Conservation (phyloP, 2,797 vertebrate species). For the Pangasius mekongensis region DNA sequence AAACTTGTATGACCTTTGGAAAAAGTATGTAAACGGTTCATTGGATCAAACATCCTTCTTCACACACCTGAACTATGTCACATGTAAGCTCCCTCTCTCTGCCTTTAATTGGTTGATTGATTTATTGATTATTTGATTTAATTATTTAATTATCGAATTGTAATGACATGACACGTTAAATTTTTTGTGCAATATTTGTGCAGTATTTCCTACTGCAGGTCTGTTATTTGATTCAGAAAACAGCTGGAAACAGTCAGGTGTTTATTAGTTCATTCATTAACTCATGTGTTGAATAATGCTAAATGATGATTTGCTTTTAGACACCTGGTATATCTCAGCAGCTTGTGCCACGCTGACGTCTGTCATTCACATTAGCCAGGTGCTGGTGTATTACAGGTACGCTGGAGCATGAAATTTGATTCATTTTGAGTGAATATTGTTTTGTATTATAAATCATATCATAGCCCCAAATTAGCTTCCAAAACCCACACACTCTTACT, state of each 20-base stretch:
- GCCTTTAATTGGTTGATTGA: background rate
- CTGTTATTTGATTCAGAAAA: background rate
- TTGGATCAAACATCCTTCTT: background rate
- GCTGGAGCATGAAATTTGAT: background rate
- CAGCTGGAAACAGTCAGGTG: background rate
- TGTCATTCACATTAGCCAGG: constrained; percentile 80
- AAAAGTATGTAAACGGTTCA: accelerated
- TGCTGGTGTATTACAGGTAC: constrained; percentile 87
- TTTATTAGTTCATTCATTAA: background rate
- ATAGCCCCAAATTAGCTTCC: background rate
- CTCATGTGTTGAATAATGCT: background rate
- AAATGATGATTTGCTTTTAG: constrained; percentile 61
- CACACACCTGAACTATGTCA: background rate
- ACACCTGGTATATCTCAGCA: constrained; percentile 80
- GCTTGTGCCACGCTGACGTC: constrained; percentile 80
- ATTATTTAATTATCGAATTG: background rate
- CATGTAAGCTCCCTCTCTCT: background rate
- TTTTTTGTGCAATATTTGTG: background rate
- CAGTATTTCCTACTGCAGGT: background rate
- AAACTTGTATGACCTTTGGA: background rate
- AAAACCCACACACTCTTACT: background rate
- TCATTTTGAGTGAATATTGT: background rate
- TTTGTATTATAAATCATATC: background rate
- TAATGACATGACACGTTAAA: background rate
- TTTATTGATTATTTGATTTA: background rate